Evolutionary conservation across 2,888 invertebrate species (phyloP), one percentile per base, ranked within the genome.

Genomic region (Pollenia labialis): DNA sequence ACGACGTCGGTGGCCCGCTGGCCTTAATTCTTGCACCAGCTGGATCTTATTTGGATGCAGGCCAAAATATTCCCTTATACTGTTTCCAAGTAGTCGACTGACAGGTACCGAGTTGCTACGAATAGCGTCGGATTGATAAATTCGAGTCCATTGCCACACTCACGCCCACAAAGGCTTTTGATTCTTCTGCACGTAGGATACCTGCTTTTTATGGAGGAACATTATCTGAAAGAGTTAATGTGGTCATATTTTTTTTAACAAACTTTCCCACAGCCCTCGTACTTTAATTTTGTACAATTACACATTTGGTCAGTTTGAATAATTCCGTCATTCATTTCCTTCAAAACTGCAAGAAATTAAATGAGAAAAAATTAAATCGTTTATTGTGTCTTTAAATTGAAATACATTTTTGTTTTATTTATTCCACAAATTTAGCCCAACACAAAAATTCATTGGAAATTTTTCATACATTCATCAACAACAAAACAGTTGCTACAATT

Each of bases 381-480:
- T 84, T 72, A 74, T 81, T 82, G 75, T 69, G 54, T 76, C 66
- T 81, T 77, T 87, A 87, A 87, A 87, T 87, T 87, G 81, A 84
- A 69, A 84, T 77, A 84, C 81, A 87, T 87, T 87, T 64, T 50
- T 84, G 32, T 81, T 74, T 82, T 56, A 71, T 74, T 75, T 76
- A n/a, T 32, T 18, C 6, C 42, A 48, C 71, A 62, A 54, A 74
- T 40, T 40, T 14, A 81, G 32, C 32, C 32, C 46, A 54, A 68
- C 66, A 75, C 54, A 60, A 85, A 32, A 85, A 82, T 83, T 86
- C 82, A 12, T 58, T 44, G 79, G 82, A 83, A 86, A 50, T 64
- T 68, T 60, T 76, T 75, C 42, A 62, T 75, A 58, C 32, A 56
- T 60, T 56, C n/a, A 79, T n/a, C 10, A 40, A 10, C 42, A 44